phyloP scores from a whole-genome alignment of 2,113 vertebrate species.

The Plecotus auritus region DNA sequence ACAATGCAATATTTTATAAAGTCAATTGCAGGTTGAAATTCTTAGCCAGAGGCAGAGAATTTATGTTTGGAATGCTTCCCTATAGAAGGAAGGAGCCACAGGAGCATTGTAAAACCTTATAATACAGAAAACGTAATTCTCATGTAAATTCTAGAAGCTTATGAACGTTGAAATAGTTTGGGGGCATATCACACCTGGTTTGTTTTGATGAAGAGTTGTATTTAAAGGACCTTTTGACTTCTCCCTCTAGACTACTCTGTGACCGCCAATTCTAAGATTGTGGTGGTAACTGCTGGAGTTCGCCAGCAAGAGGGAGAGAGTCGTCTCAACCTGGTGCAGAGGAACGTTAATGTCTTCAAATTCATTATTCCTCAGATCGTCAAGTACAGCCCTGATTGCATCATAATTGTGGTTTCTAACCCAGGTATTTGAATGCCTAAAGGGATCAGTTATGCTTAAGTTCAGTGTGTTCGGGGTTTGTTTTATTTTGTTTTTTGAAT shows the following conservation, averaged over 20 bases:
- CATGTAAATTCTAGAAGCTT: not conserved
- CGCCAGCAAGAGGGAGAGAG: slow-evolving; percentile 98
- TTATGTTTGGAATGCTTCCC: not conserved
- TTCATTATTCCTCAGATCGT: slow-evolving; percentile 95
- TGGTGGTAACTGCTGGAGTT: slow-evolving; percentile 94
- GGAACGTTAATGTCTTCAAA: slow-evolving; percentile 97
- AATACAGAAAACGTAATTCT: not conserved
- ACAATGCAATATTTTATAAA: not conserved
- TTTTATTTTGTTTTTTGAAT: not conserved
- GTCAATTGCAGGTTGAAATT: not conserved
- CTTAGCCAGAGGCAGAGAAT: not conserved
- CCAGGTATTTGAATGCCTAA: slow-evolving; percentile 82
- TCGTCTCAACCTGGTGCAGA: slow-evolving; percentile 95
- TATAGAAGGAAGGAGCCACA: not conserved
- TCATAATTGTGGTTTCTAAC: slow-evolving; percentile 95
- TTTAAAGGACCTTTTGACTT: not conserved
- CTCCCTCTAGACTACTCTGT: slow-evolving; percentile 90
- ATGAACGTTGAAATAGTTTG: not conserved
- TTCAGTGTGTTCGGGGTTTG: not conserved
- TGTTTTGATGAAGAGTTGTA: not conserved
- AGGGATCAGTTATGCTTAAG: not conserved
- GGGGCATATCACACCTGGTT: not conserved
- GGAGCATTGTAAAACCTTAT: not conserved
- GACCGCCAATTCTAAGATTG: slow-evolving; percentile 93
- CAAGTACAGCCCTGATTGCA: slow-evolving; percentile 95